Conservation (phyloP, 2,797 vertebrate species). For the Rachycentron canadum region DNA sequence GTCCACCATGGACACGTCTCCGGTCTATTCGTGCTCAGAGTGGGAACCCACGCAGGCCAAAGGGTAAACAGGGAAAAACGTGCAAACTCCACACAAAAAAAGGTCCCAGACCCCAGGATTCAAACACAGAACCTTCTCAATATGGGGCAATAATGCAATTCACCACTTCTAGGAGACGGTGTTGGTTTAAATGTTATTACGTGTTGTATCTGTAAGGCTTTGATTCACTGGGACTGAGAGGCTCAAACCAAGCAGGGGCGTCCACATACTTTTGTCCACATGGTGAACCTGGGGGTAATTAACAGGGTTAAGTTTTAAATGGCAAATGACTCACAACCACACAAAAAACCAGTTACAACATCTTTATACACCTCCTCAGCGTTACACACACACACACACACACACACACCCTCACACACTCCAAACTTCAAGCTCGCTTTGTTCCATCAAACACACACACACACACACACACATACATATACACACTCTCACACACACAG, state of each 20-base stretch:
- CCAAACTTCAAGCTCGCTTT: conserved; percentile 10
- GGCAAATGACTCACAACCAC: neutral
- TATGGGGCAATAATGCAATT: no score
- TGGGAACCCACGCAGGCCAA: no score
- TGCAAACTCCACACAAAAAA: no score
- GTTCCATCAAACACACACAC: conserved; percentile 18
- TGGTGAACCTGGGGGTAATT: neutral
- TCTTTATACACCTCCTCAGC: neutral
- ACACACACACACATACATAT: conserved; percentile 1
- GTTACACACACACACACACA: neutral
- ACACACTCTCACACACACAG: conserved; percentile 40
- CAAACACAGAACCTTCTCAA: no score
- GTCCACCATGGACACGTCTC: no score
- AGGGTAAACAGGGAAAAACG: no score
- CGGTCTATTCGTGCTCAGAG: no score
- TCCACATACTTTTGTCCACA: neutral
- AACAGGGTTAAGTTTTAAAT: neutral
- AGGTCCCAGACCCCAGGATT: no score
- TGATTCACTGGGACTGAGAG: no score
- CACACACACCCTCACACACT: conserved; percentile 2
- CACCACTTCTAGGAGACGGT: no score
- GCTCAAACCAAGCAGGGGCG: neutral
- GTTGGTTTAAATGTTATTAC: no score
- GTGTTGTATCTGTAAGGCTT: no score
- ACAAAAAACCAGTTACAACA: neutral